phyloP scores from a whole-genome alignment of 1,140 invertebrate genomes.

The Eurosta solidaginis region DNA sequence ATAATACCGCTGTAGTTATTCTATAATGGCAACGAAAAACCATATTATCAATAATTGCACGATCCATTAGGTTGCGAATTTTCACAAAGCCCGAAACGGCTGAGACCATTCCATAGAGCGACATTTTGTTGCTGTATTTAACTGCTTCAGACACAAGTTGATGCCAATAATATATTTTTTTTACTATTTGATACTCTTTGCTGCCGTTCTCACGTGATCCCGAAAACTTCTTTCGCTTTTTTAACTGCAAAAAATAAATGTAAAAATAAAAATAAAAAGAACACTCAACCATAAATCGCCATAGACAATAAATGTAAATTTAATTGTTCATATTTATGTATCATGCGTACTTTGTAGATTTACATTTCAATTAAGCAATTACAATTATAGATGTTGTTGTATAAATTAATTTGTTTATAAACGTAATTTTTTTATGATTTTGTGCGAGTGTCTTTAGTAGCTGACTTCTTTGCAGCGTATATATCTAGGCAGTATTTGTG shows the following conservation, averaged over 20 bases:
- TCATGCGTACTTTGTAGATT: background rate
- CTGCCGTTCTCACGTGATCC: background rate
- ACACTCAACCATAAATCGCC: background rate
- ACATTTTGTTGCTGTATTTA: slow-evolving; percentile 65
- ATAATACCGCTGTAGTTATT: slow-evolving; percentile 84
- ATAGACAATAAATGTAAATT: background rate
- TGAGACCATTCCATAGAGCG: slow-evolving; percentile 79
- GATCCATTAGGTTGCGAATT: slow-evolving; percentile 83
- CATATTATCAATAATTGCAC: slow-evolving; percentile 86
- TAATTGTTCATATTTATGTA: background rate
- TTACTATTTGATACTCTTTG: background rate
- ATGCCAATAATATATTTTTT: background rate
- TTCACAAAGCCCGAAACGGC: slow-evolving; percentile 85
- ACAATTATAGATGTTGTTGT: background rate
- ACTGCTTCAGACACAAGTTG: background rate
- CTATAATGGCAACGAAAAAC: slow-evolving; percentile 89
- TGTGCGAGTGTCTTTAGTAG: background rate
- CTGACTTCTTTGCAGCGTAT: background rate
- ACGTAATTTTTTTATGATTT: background rate
- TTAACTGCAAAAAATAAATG: background rate
- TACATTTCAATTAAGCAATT: background rate
- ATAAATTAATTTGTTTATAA: background rate
- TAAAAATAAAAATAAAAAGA: background rate
- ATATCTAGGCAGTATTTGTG: background rate
- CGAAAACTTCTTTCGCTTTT: background rate